Base-by-base conservation (phyloP, 2,888 invertebrate species). In the Syrista parreyssii region DNA sequence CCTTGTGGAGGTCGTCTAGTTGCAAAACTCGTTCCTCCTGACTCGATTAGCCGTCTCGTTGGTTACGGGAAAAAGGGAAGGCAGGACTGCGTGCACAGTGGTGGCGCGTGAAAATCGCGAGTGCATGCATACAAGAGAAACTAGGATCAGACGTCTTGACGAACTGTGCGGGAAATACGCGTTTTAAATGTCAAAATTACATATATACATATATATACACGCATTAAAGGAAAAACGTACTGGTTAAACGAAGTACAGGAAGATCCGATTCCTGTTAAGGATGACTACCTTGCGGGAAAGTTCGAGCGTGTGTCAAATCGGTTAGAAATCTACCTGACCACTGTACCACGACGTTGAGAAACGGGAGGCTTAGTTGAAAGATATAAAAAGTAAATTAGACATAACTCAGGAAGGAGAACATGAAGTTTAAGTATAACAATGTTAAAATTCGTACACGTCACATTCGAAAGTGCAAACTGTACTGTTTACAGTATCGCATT, bases 1-100 rank as follows among this genome's bases (percentile, higher is more conserved):
- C 83, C 83, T 85, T 83, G 82, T 85, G 85, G 88, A 88, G 89
- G 88, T 88, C 88, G 87, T 84, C 86, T 88, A 88, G 85, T 87
- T 84, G 85, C 86, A 84, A 83, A 89, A 89, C 89, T 87, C 85
- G 89, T 89, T 89, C 86, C 84, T 78, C 76, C 78, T 72, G 78
- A 79, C 81, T 81, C 71, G 71, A 35, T 33, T 71, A 31, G 31
- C 32, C 71, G 74, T 36, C 32, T 74, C 74, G 74, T 9, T 23
- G 31, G 33, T 74, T 35, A 33, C 74, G 30, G 35, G 74, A 55
- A 55, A 55, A 33, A 30, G 32, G 30, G 12, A 71, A 71, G 55
- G 23, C 55, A 55, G 55, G 1, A 55, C 15, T 55, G 55, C 23
- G 15, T 33, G 15, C 23, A 6, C 1, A 55, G 55, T 1, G 55